Evolutionary conservation across 1,140 invertebrate genomes (phyloP), one percentile per base, ranked within the genome.

Genomic region (Calephelis virginiensis): DNA sequence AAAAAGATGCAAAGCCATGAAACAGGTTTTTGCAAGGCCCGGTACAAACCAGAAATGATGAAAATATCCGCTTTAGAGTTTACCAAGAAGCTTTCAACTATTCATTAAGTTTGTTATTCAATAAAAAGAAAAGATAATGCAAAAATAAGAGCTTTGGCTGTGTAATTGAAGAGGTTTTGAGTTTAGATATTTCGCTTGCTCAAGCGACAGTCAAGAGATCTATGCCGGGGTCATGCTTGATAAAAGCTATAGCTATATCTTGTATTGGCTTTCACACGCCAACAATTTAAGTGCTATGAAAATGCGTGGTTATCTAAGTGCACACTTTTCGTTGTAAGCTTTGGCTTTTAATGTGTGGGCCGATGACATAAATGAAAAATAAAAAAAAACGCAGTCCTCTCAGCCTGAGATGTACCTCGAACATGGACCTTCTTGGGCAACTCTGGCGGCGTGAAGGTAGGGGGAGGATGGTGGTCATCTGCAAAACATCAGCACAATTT

Each of bases 401-500:
- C 73, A 83, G 83, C 71, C 83, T 86, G 86, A 86, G 82, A 86
- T 87, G 81, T 97, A 97, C 96, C 96, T 97, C 96, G 94, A 92
- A 97, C 94, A 95, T 97, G 97, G 94, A 97, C 96, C 95, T 97
- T 96, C 95, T 98, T 98, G 93, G 97, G 97, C 94, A 98, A 96
- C 95, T 98, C 97, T 94, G 97, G 97, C 94, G 97, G 96, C 93
- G 97, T 98, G 94, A 97, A 97, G 93, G 96, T 97, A 92, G 96
- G 96, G 93, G 96, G 96, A 94, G 95, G 96, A 94, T 97, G 96
- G 94, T 96, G 95, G 93, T 97, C 96, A 96, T 97, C 96, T 97
- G 96, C 93, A 96, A 96, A 95, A 95, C 94, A 95, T 94, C 93
- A 94, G 94, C 94, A 94, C 92, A 94, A 87, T 78, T 89, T 89